Conservation (phyloP, 1,140 invertebrate genomes). For the Drosophila bifasciata region DNA sequence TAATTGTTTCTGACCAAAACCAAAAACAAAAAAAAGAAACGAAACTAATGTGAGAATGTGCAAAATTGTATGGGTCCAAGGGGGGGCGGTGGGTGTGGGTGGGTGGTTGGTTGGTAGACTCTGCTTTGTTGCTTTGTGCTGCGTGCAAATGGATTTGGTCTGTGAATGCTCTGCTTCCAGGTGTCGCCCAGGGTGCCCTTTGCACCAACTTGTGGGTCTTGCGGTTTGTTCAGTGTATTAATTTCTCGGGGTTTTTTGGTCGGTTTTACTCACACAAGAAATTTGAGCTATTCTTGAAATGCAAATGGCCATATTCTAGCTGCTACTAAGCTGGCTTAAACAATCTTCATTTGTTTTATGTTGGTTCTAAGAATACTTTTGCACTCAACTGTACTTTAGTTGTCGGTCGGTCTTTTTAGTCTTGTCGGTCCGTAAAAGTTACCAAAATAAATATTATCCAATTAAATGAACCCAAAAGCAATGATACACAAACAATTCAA, state of each 20-base stretch:
- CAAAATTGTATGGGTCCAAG: conserved; percentile 41
- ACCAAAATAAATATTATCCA: conserved; percentile 1
- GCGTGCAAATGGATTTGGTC: conserved; percentile 43
- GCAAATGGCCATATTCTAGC: too few relatives aligned
- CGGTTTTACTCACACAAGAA: conserved; percentile 7
- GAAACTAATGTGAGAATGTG: conserved; percentile 52
- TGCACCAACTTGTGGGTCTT: neutral
- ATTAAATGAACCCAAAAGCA: conserved; percentile 23
- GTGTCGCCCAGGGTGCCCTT: conserved; percentile 15
- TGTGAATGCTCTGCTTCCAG: conserved; percentile 44
- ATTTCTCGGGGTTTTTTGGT: conserved; percentile 24
- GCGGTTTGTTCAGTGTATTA: conserved; percentile 2
- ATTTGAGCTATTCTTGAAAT: too few relatives aligned
- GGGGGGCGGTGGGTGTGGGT: conserved; percentile 1
- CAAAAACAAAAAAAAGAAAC: neutral
- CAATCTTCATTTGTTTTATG: too few relatives aligned
- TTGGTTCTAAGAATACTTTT: too few relatives aligned
- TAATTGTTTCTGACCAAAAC: conserved; percentile 63
- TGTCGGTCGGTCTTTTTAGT: neutral
- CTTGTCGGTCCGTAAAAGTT: conserved; percentile 7
- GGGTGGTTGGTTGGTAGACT: neutral
- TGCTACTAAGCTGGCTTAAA: too few relatives aligned
- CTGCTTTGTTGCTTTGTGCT: conserved; percentile 31
- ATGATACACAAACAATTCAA: conserved; percentile 31
- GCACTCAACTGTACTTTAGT: too few relatives aligned